phyloP scores from a whole-genome alignment of 2,888 invertebrate genomes.

The Hymenopus coronatus region DNA sequence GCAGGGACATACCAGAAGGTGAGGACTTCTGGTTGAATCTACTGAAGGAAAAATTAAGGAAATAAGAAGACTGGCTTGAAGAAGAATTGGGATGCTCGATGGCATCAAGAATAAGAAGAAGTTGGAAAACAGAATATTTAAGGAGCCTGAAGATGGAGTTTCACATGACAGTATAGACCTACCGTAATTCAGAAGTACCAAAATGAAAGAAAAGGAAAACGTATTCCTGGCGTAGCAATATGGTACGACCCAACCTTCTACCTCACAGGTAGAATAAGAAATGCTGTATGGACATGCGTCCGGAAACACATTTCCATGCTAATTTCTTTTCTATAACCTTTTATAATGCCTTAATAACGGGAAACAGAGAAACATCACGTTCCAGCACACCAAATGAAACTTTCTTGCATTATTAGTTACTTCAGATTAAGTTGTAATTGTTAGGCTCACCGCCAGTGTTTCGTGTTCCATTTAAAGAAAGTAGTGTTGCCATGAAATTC shows the following conservation, averaged over 20 bases:
- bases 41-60: no score
- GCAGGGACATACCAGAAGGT: no score
- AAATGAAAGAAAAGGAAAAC: no score
- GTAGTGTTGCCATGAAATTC: neutral
- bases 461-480: neutral
- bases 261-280: neutral
- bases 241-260: neutral
- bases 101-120: no score
- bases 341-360: neutral
- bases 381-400: no score
- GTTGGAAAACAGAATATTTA: no score
- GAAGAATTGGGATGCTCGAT: no score
- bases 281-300: neutral
- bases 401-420: neutral
- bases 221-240: neutral
- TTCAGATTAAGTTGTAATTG: neutral
- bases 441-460: neutral
- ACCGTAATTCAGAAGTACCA: no score
- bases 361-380: neutral
- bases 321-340: neutral
- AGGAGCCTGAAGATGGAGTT: no score
- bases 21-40: no score
- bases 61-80: no score
- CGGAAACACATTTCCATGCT: neutral
- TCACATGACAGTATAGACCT: no score